Base-by-base conservation (phyloP, 2,888 invertebrate genomes). In the Erebia ligea region DNA sequence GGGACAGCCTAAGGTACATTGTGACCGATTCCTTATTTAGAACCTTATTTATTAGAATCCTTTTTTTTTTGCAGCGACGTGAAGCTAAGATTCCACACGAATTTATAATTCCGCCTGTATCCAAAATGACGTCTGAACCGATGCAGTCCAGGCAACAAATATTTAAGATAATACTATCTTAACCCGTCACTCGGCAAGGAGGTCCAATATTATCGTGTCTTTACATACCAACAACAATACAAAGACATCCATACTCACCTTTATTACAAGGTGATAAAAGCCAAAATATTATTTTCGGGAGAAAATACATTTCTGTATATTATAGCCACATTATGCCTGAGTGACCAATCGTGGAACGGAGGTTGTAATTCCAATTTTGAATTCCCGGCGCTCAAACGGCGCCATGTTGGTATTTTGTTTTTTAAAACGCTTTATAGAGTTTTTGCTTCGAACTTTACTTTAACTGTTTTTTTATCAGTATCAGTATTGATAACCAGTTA, bases 161-260 rank as follows among this genome's bases (percentile, higher is more conserved):
- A 80, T 79, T 80, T 80, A 80, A 80, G 80, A 80, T 80, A 76
- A 76, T 73, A 65, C 76, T 78, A 80, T 80, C 80, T 76, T 65
- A 74, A 76, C 77, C 78, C 76, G 80, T 79, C 80, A 75, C 79
- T 75, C 75, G 74, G 67, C 80, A 73, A 76, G 80, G 80, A 78
- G 80, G 79, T 78, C 80, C 77, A 72, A 68, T 69, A 59, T 70
- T 68, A 73, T 72, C 70, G 72, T 61, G 67, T 72, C 66, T 75
- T 66, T 63, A 77, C 73, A 70, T 61, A 62, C 67, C 56, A 57
- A 72, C 71, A 68, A 77, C 25, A n/a, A 63, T 67, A 58, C 9
- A 63, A 42, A 66, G 25, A 17, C 67, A 15, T 42, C 13, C 19
- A 13, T 10, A 54, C 25, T 19, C 63, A 63, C 50, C 69, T 68